A percentile compares a stretch with the other conserved stretches of the same genome.
phyloP scores from a whole-genome alignment of 1,140 invertebrate species.

The Melipona quadrifasciata region DNA sequence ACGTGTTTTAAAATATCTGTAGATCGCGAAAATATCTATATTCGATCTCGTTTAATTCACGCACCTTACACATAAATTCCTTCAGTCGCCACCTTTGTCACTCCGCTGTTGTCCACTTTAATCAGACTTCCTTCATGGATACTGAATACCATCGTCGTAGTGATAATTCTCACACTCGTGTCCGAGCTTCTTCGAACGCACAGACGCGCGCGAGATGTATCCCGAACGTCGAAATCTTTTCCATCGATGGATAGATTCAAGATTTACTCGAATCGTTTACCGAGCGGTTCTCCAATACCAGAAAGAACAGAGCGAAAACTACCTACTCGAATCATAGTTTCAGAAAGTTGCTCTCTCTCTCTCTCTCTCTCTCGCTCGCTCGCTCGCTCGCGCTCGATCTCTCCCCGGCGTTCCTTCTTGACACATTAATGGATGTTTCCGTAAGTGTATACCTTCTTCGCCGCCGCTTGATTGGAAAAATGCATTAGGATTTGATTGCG shows the following conservation, averaged over 20 bases:
- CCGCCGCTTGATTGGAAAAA: constrained; percentile 29
- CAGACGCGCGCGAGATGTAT: not conserved
- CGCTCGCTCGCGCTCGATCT: constrained; percentile 16
- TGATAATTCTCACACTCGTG: not conserved
- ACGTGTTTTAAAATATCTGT: not conserved
- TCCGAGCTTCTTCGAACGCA: too few relatives aligned
- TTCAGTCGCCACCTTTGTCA: too few relatives aligned
- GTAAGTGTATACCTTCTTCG: constrained; percentile 20
- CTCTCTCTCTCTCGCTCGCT: constrained; percentile 34
- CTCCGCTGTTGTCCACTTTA: not conserved
- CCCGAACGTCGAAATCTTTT: not conserved
- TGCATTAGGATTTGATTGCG: constrained; percentile 46
- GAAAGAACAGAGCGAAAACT: not conserved
- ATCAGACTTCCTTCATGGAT: not conserved
- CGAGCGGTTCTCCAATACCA: not conserved
- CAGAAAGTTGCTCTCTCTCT: constrained; percentile 2
- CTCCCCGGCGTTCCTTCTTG: not conserved
- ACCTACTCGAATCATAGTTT: constrained; percentile 34
- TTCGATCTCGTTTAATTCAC: not conserved
- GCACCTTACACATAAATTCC: not conserved
- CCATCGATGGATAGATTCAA: not conserved
- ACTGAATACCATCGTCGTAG: not conserved
- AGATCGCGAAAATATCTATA: not conserved
- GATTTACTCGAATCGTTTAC: not conserved
- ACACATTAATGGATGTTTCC: constrained; percentile 42